Base-by-base conservation (phyloP, 1,140 invertebrate genomes). In the Drosophila subobscura region DNA sequence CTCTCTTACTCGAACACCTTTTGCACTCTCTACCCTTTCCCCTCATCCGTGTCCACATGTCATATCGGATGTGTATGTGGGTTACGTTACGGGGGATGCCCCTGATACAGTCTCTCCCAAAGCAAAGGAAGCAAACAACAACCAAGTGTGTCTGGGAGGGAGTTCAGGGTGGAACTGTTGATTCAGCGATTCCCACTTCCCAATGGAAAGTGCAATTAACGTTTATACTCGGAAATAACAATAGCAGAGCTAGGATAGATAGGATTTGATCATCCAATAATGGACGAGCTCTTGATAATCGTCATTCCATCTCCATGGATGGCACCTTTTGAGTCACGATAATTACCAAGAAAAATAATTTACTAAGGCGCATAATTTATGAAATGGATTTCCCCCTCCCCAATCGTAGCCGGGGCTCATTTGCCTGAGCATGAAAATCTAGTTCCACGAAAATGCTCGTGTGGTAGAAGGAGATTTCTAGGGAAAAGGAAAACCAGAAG, bases 61-160 rank as follows among this genome's bases (percentile, higher is more conserved):
- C 74, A 54, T 70, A 59, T 83, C 60, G 70, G 74, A 46, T 59
- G 70, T 67, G 68, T 40, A 20, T 67, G 81, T 65, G 63, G 68
- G 50, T 73, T 63, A 47, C n/a, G n/a, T n/a, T n/a, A n/a, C n/a
- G n/a, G n/a, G n/a, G n/a, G n/a, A n/a, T n/a, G n/a, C n/a, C n/a
- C n/a, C n/a, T n/a, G n/a, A n/a, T n/a, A n/a, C 45, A 44, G 51
- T 54, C 47, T 37, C 41, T 59, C 54, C 51, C 42, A 25, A 59
- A 53, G n/a, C 22, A 54, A 51, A 49, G 42, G 41, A 14, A 23
- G 4, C 33, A 12, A 37, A 12, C 33, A 12, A 12, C 33, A 37
- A 10, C 33, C 3, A 41, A 50, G 8, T 41, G 8, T 16, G 2
- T 25, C 23, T 33, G 41, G 51, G 29, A 51, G 41, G 51, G 29